phyloP scores from a whole-genome alignment of 2,888 invertebrate genomes.

The Lepetodrilus schrolli region DNA sequence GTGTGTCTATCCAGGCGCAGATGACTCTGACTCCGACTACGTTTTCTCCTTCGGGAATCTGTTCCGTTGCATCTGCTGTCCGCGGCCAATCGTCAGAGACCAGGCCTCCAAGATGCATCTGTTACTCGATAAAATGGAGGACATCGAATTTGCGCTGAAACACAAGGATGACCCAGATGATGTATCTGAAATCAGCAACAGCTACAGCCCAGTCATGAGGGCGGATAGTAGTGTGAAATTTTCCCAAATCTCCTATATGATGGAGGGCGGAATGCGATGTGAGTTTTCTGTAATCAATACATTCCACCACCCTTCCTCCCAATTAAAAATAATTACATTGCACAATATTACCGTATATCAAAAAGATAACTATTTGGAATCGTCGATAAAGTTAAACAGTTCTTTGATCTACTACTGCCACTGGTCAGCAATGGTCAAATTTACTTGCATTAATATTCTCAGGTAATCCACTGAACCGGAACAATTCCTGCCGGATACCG shows the following conservation, averaged over 20 bases:
- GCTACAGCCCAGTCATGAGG: background rate
- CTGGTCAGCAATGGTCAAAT: too few relatives aligned
- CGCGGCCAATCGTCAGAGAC: constrained; percentile 6
- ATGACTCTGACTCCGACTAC: constrained; percentile 29
- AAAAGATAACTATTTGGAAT: too few relatives aligned
- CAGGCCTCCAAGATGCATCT: background rate
- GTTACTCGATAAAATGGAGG: constrained; percentile 29
- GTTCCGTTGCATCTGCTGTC: constrained; percentile 39
- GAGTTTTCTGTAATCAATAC: background rate
- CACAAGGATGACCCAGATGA: background rate
- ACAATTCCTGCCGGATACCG: background rate
- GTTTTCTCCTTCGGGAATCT: constrained; percentile 37
- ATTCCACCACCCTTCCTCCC: too few relatives aligned
- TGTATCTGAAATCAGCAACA: background rate
- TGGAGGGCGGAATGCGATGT: background rate
- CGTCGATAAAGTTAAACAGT: too few relatives aligned
- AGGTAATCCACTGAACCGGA: background rate
- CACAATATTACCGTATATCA: too few relatives aligned
- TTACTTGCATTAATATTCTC: too few relatives aligned
- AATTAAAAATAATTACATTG: too few relatives aligned
- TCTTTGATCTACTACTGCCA: too few relatives aligned
- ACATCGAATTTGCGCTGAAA: constrained; percentile 17
- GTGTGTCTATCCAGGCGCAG: background rate
- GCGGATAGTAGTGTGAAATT: background rate
- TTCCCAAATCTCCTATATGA: background rate